A percentile compares a stretch with the other conserved stretches of the same genome.
phyloP scores from a whole-genome alignment of 30 jellyfish, hydroid and myxozoan genomes.

The Nemopilema nomurai region DNA sequence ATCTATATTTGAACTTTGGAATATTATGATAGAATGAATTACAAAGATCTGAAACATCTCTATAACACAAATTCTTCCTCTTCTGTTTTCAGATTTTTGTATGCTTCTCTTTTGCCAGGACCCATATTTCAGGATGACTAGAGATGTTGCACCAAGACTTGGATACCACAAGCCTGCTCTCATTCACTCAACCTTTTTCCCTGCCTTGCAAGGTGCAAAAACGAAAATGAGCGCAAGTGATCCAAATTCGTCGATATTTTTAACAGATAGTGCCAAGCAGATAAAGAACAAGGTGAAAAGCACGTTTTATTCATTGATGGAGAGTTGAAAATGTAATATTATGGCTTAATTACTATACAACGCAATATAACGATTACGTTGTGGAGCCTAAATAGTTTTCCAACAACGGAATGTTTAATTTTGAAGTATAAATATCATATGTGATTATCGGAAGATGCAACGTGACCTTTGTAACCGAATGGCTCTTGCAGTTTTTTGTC shows the following conservation, averaged over 20 bases:
- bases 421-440: too few relatives aligned
- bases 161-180: constrained; percentile 94
- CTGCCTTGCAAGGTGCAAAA: constrained; percentile 99
- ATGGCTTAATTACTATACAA: too few relatives aligned
- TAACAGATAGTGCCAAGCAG: constrained; percentile 94
- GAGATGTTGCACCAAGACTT: constrained; percentile 99
- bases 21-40: too few relatives aligned
- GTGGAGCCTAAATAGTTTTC: too few relatives aligned
- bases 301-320: background rate
- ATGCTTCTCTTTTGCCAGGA: too few relatives aligned
- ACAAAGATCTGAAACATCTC: too few relatives aligned
- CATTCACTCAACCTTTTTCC: constrained; percentile 95
- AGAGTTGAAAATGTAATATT: too few relatives aligned
- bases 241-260: constrained; percentile 87
- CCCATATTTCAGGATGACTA: constrained; percentile 98
- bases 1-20: too few relatives aligned
- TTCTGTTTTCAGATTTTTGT: too few relatives aligned
- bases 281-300: constrained; percentile 78
- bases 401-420: too few relatives aligned
- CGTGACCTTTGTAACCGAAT: background rate
- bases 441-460: background rate
- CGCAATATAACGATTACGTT: too few relatives aligned
- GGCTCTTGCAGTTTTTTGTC: too few relatives aligned
- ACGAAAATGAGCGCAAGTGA: constrained; percentile 98
- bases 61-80: background rate